Evolutionary conservation across 2,113 vertebrate species (phyloP).

Genomic region (Nyctibius bracteatus): DNA sequence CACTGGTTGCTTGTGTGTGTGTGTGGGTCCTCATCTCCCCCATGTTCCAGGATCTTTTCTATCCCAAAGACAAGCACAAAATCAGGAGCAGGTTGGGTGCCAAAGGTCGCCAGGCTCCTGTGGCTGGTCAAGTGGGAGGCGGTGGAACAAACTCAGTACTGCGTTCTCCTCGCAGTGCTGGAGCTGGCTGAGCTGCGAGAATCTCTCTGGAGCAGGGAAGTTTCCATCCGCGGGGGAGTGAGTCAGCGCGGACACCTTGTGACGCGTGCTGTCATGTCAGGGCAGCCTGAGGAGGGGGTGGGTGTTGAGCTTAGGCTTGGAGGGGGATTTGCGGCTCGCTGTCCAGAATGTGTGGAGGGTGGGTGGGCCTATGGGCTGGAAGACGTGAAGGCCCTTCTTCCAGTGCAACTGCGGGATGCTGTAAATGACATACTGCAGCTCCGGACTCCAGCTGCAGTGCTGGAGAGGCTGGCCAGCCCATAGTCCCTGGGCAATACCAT

Average conservation of each 20-base stretch:
- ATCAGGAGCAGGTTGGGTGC: not conserved
- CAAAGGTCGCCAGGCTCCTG: fast-evolving
- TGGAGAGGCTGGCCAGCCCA: not conserved
- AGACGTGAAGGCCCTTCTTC: not conserved
- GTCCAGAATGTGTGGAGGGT: not conserved
- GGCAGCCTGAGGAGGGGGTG: not conserved
- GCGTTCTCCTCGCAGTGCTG: fast-evolving
- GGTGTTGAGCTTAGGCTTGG: not conserved
- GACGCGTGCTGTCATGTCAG: not conserved
- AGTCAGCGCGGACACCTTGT: not conserved
- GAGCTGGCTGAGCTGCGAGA: not conserved
- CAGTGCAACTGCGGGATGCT: not conserved
- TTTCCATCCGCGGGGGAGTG: not conserved
- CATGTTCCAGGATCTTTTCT: not conserved
- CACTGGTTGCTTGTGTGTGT: not conserved
- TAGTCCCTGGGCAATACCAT: no score
- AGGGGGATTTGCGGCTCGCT: not conserved
- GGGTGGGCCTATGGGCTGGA: not conserved
- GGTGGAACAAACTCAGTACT: not conserved
- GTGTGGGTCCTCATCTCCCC: not conserved
- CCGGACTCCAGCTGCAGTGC: not conserved
- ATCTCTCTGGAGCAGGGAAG: not conserved
- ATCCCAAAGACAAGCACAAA: not conserved
- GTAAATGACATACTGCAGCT: not conserved
- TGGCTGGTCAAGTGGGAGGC: not conserved